Evolutionary conservation across 2,888 invertebrate genomes (phyloP), one percentile per base, ranked within the genome.

Genomic region (Tromatobia lineatoria): DNA sequence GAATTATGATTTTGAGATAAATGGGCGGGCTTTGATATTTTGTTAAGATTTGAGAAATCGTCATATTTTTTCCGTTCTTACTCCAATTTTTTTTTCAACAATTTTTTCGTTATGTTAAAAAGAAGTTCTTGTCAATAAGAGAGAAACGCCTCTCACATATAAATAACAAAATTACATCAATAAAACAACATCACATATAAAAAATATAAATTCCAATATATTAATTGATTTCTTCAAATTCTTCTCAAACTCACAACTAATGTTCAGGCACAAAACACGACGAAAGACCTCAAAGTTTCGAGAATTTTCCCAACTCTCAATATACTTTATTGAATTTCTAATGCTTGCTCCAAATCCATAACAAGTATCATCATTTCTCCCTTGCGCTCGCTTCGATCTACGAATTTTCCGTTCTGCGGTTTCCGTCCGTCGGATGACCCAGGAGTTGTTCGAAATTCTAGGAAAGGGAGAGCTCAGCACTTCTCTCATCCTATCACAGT

Each of bases 401-500:
- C 67, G 47, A 52, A 71, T 59, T 67, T 71, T 47, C 38, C 47
- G 4, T 50, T n/a, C 47, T 50, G 74, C 23, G 38, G 52, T 78
- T 42, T 50, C 54, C 42, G n/a, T n/a, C 29, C 25, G 47, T 23
- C 47, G 38, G 66, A 79, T 38, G 45, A 50, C 54, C 34, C 52
- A 23, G 73, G 73, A 74, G 59, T 73, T 18, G 8, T 57, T 15
- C 57, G 50, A 71, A 66, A 67, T 66, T 57, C 38, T n/a, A 11
- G 54, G 8, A n/a, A 69, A 52, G 13, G 50, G 20, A 42, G 45
- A 76, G 52, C 59, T 82, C 82, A 73, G 79, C 82, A 79, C 74
- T 79, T 78, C 8, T 64, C 67, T 15, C 11, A 7, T 38, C 10
- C 10, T 10, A 10, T 38, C 38, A 38, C 42, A 42, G 20, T 29